Percentiles rank a stretch among this genome's conserved stretches.
Evolutionary conservation across 1,140 invertebrate genomes (phyloP).

Genomic region (Linepithema humile): DNA sequence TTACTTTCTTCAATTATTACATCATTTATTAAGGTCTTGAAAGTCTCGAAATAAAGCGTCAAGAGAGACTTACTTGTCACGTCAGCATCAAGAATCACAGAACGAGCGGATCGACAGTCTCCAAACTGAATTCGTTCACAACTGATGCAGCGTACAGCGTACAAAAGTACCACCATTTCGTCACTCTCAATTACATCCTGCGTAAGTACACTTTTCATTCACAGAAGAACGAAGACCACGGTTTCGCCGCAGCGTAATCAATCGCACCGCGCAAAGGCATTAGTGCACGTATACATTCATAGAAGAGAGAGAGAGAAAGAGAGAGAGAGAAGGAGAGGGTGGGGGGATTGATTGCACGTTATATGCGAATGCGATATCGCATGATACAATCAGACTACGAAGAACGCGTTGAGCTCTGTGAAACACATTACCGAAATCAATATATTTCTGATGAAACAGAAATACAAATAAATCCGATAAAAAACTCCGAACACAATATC

Average conservation of each 20-base stretch:
- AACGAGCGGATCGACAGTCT: slow-evolving; percentile 34
- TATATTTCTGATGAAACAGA: neutral
- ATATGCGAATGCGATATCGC: neutral
- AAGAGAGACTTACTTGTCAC: slow-evolving; percentile 46
- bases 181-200: slow-evolving; percentile 48
- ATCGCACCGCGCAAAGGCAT: slow-evolving; percentile 45
- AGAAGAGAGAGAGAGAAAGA: neutral
- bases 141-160: slow-evolving; percentile 24
- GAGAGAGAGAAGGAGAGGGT: neutral
- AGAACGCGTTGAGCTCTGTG: neutral
- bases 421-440: neutral
- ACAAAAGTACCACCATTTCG: slow-evolving; percentile 38
- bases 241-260: slow-evolving; percentile 60
- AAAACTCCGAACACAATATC: neutral
- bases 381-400: neutral
- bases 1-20: no score
- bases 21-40: neutral
- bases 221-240: slow-evolving; percentile 11
- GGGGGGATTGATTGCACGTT: neutral
- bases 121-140: slow-evolving; percentile 7
- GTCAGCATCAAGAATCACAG: slow-evolving; percentile 39
- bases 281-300: slow-evolving; percentile 20
- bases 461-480: neutral
- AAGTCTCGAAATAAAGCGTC: neutral
- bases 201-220: slow-evolving; percentile 65